Evolutionary conservation across 2,888 invertebrate genomes (phyloP).

Genomic region (Sepioteuthis lessoniana): DNA sequence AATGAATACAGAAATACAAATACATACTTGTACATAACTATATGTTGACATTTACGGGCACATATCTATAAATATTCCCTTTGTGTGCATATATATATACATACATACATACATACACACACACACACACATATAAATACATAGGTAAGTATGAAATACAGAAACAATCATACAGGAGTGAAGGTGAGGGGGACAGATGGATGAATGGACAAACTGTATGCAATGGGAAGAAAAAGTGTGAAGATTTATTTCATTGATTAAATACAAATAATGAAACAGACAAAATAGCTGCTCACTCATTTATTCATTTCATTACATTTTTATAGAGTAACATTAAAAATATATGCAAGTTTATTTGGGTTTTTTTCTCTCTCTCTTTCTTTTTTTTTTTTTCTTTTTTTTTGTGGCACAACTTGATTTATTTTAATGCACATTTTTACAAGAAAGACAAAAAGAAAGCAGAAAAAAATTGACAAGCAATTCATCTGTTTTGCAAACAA

Average conservation of each 20-base stretch:
- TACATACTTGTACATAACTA: too few relatives aligned
- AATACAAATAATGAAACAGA: not conserved
- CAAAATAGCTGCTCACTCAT: slow-evolving; percentile 2
- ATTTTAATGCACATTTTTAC: slow-evolving; percentile 15
- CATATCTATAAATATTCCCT: too few relatives aligned
- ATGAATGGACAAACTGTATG: too few relatives aligned
- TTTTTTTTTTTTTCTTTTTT: not conserved
- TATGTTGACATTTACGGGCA: too few relatives aligned
- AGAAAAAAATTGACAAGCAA: not conserved
- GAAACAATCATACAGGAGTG: too few relatives aligned
- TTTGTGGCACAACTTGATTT: not conserved
- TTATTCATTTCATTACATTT: slow-evolving; percentile 13
- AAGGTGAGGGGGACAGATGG: too few relatives aligned
- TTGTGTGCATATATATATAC: too few relatives aligned
- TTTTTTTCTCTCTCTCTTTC: too few relatives aligned
- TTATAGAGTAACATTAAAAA: slow-evolving; percentile 33
- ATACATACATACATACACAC: too few relatives aligned
- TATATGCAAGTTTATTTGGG: not conserved
- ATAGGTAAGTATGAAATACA: too few relatives aligned
- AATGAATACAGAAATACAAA: too few relatives aligned
- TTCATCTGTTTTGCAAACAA: not conserved
- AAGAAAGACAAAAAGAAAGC: not conserved
- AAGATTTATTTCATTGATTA: slow-evolving; percentile 33
- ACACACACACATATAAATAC: too few relatives aligned
- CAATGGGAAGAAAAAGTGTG: not conserved